phyloP scores from a whole-genome alignment of 1,140 invertebrate genomes.

The Drosophila parabipectinata region DNA sequence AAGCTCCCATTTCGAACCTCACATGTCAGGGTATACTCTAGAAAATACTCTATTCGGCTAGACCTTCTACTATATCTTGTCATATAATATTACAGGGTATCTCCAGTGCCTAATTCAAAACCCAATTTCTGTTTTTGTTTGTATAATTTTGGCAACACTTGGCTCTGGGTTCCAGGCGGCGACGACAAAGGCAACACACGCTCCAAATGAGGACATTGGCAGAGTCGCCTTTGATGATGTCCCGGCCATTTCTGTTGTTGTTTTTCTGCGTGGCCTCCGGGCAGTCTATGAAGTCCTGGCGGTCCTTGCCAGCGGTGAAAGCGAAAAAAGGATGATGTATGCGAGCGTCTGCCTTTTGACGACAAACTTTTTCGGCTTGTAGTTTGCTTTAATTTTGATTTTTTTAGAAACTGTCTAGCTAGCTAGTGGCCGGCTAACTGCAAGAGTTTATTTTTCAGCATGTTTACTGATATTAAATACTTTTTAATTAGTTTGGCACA shows the following conservation, averaged over 20 bases:
- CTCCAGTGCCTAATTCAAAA: not conserved
- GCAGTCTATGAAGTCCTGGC: slow-evolving; percentile 51
- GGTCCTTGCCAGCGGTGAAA: slow-evolving; percentile 12
- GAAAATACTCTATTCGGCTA: too few species aligned
- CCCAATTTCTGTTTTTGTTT: not conserved
- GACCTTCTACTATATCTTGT: too few species aligned
- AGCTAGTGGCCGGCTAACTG: not conserved
- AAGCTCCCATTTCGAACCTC: slow-evolving; percentile 1
- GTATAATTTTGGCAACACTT: slow-evolving; percentile 55
- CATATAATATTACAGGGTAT: slow-evolving; percentile 2
- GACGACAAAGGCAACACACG: slow-evolving; percentile 52
- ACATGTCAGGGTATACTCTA: not conserved
- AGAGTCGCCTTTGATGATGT: slow-evolving; percentile 26
- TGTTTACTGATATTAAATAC: slow-evolving; percentile 80
- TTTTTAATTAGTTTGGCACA: slow-evolving; percentile 79
- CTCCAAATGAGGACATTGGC: slow-evolving; percentile 46
- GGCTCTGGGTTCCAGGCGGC: slow-evolving; percentile 41
- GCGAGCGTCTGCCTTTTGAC: slow-evolving; percentile 42
- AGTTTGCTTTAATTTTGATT: slow-evolving; percentile 36
- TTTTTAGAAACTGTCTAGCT: not conserved
- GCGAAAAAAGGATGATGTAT: slow-evolving; percentile 37
- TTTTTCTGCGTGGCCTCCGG: slow-evolving; percentile 8
- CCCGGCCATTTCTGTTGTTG: slow-evolving; percentile 1
- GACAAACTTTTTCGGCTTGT: slow-evolving; percentile 62
- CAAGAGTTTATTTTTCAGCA: slow-evolving; percentile 64